These are phyloP conservation scores for Lampris incognitus DNA, from an alignment of 2,113 vertebrate species.

Conservation along the genomic window DNA sequence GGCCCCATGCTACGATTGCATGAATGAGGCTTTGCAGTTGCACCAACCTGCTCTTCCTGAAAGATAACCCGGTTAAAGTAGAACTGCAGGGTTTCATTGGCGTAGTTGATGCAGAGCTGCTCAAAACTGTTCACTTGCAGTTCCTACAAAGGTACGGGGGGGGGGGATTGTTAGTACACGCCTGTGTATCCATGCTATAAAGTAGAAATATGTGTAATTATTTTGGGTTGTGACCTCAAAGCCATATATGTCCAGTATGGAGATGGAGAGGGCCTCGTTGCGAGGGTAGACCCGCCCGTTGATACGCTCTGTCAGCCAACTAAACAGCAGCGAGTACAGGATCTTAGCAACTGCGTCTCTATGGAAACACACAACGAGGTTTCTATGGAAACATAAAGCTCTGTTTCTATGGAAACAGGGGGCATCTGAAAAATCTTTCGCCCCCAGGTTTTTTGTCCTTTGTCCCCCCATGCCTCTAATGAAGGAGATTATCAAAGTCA, in stretches of 20 bases:
- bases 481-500: conserved; percentile 58
- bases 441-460: conserved; percentile 61
- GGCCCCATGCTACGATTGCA: not conserved
- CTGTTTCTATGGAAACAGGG: conserved; percentile 79
- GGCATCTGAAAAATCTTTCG: conserved; percentile 68
- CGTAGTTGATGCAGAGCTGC: conserved; percentile 98
- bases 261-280: conserved; percentile 90
- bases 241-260: conserved; percentile 97
- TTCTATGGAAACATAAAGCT: conserved; percentile 75
- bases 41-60: conserved; percentile 93
- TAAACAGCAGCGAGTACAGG: conserved; percentile 94
- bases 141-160: conserved; percentile 62
- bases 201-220: not conserved
- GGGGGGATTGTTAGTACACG: not conserved
- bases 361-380: conserved; percentile 73
- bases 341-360: conserved; percentile 99
- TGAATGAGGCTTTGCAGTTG: conserved; percentile 4
- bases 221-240: conserved; percentile 87
- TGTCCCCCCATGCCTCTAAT: conserved; percentile 71
- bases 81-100: conserved; percentile 96
- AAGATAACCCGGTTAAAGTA: conserved; percentile 95
- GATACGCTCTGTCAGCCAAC: conserved; percentile 93
- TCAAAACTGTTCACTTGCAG: conserved; percentile 93
- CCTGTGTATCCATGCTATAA: conserved; percentile 1
- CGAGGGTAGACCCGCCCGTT: conserved; percentile 92